Evolutionary conservation across 2,113 vertebrate species (phyloP).

Genomic region (Onychostoma macrolepis): DNA sequence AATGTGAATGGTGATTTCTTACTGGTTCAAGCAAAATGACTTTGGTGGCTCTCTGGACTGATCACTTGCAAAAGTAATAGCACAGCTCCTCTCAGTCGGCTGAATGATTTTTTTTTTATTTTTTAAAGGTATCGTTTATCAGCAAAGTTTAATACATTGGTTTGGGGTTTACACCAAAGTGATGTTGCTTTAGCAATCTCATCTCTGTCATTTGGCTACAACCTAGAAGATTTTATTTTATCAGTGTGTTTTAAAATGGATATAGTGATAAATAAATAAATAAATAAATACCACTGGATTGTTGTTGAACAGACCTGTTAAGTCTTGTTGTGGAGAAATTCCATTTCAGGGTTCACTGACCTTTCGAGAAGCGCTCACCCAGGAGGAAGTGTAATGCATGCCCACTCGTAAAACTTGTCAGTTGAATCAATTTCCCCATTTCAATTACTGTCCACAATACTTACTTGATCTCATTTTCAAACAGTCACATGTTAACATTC

Average conservation of each 20-base stretch:
- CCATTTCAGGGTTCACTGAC: slow-evolving; percentile 76
- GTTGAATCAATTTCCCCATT: slow-evolving; percentile 72
- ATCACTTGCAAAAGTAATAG: not conserved
- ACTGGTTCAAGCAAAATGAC: not conserved
- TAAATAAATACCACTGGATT: slow-evolving; percentile 57
- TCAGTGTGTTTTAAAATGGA: not conserved
- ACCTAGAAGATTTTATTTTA: not conserved
- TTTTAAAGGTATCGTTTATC: not conserved
- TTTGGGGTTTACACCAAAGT: not conserved
- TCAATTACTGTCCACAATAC: slow-evolving; percentile 63
- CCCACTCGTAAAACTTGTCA: slow-evolving; percentile 66
- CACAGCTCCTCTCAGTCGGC: not conserved
- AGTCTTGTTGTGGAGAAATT: slow-evolving; percentile 71
- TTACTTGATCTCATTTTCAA: not conserved
- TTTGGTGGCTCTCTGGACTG: not conserved
- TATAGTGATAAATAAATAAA: not conserved
- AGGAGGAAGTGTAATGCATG: slow-evolving; percentile 66
- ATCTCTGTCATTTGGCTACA: not conserved
- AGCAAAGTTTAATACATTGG: not conserved
- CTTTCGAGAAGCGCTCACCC: slow-evolving; percentile 63
- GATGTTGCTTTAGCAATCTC: not conserved
- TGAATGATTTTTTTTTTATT: not conserved
- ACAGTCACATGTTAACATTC: not conserved
- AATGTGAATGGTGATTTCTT: not conserved
- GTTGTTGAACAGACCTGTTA: slow-evolving; percentile 63